Conservation (phyloP, 2,113 vertebrate genomes). For the Stigmatopora nigra region DNA sequence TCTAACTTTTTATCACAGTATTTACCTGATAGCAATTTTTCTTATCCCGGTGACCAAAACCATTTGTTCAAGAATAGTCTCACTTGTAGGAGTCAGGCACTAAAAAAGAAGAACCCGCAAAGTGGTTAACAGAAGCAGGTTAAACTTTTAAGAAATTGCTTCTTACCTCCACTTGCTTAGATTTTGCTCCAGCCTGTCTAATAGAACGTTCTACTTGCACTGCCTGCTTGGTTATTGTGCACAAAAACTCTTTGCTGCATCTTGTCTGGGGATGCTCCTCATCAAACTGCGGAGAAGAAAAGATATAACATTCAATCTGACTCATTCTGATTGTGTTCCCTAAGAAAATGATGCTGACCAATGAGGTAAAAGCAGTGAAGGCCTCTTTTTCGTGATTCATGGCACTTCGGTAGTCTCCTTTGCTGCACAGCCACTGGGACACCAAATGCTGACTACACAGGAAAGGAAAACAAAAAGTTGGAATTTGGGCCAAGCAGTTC, state of each 20-base stretch:
- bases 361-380: constrained; percentile 62
- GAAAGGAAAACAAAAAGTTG: constrained; percentile 11
- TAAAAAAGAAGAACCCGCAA: constrained; percentile 9
- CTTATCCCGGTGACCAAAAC: constrained; percentile 70
- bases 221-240: constrained; percentile 74
- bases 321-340: background rate
- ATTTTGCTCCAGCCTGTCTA: constrained; percentile 70
- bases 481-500: background rate
- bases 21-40: constrained; percentile 64
- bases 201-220: constrained; percentile 75
- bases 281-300: constrained; percentile 61
- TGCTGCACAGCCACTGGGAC: constrained; percentile 70
- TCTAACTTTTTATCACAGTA: background rate
- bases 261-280: constrained; percentile 69
- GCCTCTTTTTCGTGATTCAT: constrained; percentile 76
- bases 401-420: constrained; percentile 72
- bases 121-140: background rate
- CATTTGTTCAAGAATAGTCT: constrained; percentile 70
- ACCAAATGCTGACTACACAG: constrained; percentile 70
- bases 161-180: constrained; percentile 63
- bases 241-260: constrained; percentile 71
- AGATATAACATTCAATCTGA: background rate
- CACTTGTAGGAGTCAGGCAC: constrained; percentile 59
- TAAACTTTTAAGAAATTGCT: background rate
- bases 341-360: constrained; percentile 55